These are phyloP conservation scores for Crossaster papposus DNA, from an alignment of 53 echinoderm and acorn worm genomes.

Conservation along the genomic window DNA sequence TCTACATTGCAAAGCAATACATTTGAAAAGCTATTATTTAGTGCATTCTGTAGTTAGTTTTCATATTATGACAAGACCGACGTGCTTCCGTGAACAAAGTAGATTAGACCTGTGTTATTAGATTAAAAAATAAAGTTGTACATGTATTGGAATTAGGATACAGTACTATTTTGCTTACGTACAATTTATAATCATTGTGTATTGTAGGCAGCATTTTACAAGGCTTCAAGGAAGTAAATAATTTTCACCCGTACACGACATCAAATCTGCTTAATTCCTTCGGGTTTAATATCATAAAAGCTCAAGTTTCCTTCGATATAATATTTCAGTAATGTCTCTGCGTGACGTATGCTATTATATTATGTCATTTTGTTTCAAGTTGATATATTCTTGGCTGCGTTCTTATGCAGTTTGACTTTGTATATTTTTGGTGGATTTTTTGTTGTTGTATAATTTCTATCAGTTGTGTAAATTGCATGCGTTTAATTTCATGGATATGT, in stretches of 20 bases:
- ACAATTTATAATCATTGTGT: background rate
- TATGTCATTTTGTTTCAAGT: background rate
- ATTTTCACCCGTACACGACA: too few relatives aligned
- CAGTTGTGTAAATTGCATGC: background rate
- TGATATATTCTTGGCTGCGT: background rate
- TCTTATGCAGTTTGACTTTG: background rate
- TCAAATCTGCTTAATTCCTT: too few relatives aligned
- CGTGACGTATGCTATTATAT: background rate
- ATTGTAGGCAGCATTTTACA: background rate
- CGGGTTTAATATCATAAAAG: too few relatives aligned
- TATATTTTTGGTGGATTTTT: background rate
- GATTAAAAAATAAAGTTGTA: background rate
- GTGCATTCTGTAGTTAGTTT: background rate
- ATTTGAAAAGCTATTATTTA: too few relatives aligned
- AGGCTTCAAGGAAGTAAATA: background rate
- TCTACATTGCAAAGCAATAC: too few relatives aligned
- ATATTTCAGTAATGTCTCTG: too few relatives aligned
- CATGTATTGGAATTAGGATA: background rate
- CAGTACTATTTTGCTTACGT: background rate
- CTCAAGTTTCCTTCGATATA: too few relatives aligned
- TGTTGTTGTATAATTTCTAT: background rate
- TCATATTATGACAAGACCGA: constrained; percentile 43
- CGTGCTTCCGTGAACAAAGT: constrained; percentile 40
- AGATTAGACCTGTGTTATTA: constrained; percentile 20
- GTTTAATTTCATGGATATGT: background rate